phyloP scores from a whole-genome alignment of 2,113 vertebrate genomes.

The Ciconia maguari region DNA sequence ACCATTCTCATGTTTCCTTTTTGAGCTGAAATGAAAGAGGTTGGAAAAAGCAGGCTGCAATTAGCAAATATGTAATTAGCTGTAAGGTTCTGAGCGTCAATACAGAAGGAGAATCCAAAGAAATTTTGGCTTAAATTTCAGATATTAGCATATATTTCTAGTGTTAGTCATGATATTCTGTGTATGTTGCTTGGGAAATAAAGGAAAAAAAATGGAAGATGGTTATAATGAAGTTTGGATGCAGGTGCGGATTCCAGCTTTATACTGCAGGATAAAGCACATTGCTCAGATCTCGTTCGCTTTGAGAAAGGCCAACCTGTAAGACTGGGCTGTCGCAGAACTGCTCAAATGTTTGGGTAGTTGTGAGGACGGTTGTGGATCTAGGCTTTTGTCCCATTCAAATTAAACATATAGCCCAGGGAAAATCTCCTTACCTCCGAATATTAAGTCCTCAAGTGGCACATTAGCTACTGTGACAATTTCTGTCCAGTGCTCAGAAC shows the following conservation, averaged over 20 bases:
- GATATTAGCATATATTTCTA: neutral
- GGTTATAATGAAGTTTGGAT: neutral
- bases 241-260: neutral
- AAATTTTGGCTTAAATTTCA: neutral
- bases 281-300: rapidly evolving
- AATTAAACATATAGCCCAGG: neutral
- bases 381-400: neutral
- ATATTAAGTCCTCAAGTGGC: neutral
- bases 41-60: constrained; percentile 18
- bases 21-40: constrained; percentile 31
- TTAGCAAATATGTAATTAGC: constrained; percentile 25
- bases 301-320: neutral
- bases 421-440: neutral
- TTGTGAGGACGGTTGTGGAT: neutral
- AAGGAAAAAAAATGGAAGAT: neutral
- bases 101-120: neutral
- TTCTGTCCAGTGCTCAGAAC: neutral
- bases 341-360: neutral
- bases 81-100: neutral
- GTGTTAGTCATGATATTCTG: neutral
- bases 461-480: neutral
- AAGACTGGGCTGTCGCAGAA: neutral
- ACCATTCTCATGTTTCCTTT: neutral
- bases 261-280: neutral
- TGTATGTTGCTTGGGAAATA: neutral